These are phyloP conservation scores for Parazoanthus atlanticus DNA, from an alignment of 92 coral and sea anemone species.

Conservation along the genomic window DNA sequence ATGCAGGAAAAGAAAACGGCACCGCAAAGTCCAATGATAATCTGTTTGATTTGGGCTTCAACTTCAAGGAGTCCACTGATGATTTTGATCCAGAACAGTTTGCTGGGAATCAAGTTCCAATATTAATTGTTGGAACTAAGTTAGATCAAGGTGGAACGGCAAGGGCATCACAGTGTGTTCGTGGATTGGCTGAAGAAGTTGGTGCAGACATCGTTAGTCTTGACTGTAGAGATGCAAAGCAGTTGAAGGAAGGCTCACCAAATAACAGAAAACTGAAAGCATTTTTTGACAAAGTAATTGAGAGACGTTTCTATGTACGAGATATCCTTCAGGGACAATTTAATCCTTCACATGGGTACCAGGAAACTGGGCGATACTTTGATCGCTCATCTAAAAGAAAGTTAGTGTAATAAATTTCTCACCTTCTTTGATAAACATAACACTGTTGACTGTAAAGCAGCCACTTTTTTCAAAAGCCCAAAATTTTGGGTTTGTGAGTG, in stretches of 20 bases:
- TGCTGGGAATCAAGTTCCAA: conserved; percentile 96
- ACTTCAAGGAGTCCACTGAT: conserved; percentile 58
- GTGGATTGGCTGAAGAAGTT: conserved; percentile 95
- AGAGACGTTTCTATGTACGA: conserved; percentile 83
- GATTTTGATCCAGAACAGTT: conserved; percentile 96
- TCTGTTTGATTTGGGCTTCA: conserved; percentile 77
- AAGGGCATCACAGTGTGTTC: conserved; percentile 72
- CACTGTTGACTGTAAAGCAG: too few species aligned
- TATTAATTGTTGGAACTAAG: conserved; percentile 93
- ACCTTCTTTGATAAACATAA: too few species aligned
- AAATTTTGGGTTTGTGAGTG: too few species aligned
- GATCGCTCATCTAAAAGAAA: conserved; percentile 82
- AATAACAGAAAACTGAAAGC: conserved; percentile 70
- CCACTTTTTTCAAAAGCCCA: too few species aligned
- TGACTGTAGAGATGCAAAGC: conserved; percentile 79
- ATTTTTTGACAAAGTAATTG: conserved; percentile 93
- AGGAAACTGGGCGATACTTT: conserved; percentile 64
- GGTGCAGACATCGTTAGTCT: conserved; percentile 93
- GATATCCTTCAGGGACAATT: conserved; percentile 53
- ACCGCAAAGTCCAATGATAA: conserved; percentile 52
- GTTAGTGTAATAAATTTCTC: conserved; percentile 53
- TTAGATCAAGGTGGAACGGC: conserved; percentile 90
- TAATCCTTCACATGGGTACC: conserved; percentile 61
- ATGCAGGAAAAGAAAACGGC: conserved; percentile 75
- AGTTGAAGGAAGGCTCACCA: conserved; percentile 70